Conservation (phyloP, 2,113 vertebrate genomes). For the Eudyptes chrysolophus region DNA sequence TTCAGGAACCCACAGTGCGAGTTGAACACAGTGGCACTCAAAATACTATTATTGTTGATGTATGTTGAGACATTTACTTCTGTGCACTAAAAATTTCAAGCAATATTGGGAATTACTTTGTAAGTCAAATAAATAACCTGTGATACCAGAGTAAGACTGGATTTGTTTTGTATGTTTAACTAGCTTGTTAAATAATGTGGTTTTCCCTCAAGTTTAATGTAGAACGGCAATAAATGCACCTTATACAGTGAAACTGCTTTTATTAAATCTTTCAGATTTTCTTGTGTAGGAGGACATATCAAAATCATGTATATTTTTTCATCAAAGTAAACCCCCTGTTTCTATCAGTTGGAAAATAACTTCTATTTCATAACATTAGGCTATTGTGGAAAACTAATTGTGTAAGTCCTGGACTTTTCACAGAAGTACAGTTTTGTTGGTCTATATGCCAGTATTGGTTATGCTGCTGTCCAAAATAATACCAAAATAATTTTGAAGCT, state of each 20-base stretch:
- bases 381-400: background rate
- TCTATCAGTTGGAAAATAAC: constrained; percentile 4
- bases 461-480: background rate
- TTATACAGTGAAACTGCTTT: constrained; percentile 21
- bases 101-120: constrained; percentile 58
- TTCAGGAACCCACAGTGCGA: background rate
- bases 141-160: constrained; percentile 13
- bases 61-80: background rate
- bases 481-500: background rate
- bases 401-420: background rate
- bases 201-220: constrained; percentile 42
- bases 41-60: background rate
- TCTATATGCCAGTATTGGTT: background rate
- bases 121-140: constrained; percentile 34
- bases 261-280: constrained; percentile 54
- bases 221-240: constrained; percentile 51
- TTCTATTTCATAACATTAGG: constrained; percentile 15
- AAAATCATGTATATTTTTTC: constrained; percentile 30
- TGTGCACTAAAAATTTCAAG: constrained; percentile 50
- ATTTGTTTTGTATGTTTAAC: constrained; percentile 51
- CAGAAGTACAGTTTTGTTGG: constrained; percentile 3
- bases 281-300: background rate
- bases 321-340: constrained; percentile 1
- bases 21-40: background rate
- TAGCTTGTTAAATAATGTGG: constrained; percentile 10